Conservation (phyloP, 1,140 invertebrate genomes). For the Trichonephila clavata region DNA sequence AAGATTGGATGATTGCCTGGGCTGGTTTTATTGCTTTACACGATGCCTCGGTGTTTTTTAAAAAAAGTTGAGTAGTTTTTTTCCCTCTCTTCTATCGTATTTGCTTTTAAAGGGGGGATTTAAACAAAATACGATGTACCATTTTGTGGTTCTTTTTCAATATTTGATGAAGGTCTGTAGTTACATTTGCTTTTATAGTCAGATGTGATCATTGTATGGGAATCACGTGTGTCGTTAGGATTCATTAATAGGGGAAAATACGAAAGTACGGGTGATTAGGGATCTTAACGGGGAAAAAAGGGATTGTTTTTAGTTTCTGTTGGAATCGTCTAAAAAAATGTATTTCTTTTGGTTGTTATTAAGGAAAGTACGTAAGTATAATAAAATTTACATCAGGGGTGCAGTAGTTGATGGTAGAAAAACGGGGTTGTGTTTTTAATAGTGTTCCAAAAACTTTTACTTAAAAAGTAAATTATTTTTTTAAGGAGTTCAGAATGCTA, state of each 20-base stretch:
- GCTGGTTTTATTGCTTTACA: slow-evolving; percentile 20
- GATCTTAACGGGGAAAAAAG: not conserved
- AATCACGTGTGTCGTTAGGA: not conserved
- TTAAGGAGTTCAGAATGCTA: no score
- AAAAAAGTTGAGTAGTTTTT: not conserved
- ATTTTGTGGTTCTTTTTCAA: not conserved
- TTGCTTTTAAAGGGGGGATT: not conserved
- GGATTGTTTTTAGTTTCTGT: not conserved
- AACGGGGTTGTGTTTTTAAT: no score
- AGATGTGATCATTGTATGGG: not conserved
- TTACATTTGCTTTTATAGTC: not conserved
- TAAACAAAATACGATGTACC: slow-evolving; percentile 1
- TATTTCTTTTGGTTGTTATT: not conserved
- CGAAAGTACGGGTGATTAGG: not conserved
- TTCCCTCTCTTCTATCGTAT: not conserved
- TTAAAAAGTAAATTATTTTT: no score
- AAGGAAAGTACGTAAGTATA: no score
- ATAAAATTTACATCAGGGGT: no score
- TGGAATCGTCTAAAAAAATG: not conserved
- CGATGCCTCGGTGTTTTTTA: not conserved
- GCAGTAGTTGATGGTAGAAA: no score
- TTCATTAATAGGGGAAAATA: not conserved
- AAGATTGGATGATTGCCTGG: slow-evolving; percentile 28
- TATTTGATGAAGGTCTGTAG: not conserved
- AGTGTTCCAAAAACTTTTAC: no score